Base-by-base conservation (phyloP, 2,113 vertebrate genomes). In the Dicrurus megarhynchus region DNA sequence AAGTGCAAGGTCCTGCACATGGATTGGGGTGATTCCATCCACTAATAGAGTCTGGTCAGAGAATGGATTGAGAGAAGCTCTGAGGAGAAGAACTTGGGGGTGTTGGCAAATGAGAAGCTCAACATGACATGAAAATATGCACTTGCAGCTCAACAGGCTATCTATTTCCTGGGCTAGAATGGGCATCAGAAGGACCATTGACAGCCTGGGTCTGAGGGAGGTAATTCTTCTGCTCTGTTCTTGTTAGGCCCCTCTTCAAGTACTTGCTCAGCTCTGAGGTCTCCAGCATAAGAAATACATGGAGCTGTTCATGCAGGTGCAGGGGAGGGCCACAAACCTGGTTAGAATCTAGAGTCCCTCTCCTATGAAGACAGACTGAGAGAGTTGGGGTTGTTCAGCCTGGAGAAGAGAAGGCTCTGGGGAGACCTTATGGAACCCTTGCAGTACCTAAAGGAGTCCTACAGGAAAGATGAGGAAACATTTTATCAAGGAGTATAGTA, bases 171-270 rank as follows among this genome's bases (percentile, higher is more conserved):
- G 26, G n/a, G 8, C 11, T 64, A 52, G 37, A 61, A 61, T 13
- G 37, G 32, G 19, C 30, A 47, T 33, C 37, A 57, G 63, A 67
- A 67, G 7, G 8, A 52, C 13, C 8, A 44, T 1, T 27, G 24
- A 17, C 28, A 71, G 37, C 33, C 27, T 39, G 24, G 47, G 35
- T 13, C 11, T 18, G 8, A 59, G 23, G 19, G 22, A 80, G 7
- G 24, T 35, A 13, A 50, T 47, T 33, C 9, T 69, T 4, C 7
- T 0, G 0, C 28, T 61, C 4, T 4, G 1, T 35, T 83, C 28
- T 35, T 0, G 0, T 73, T 33, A 50, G 3, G 1, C 1, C 4
- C 3, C 7, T 65, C 27, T 28, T 35, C 6, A 20, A 55, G 9
- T 37, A 30, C 5, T 71, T 32, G 0, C 3, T 50, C 28, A 78